Percentiles rank a stretch among this genome's conserved stretches.
Conservation (phyloP, 2,113 vertebrate species). For the Astur gentilis region DNA sequence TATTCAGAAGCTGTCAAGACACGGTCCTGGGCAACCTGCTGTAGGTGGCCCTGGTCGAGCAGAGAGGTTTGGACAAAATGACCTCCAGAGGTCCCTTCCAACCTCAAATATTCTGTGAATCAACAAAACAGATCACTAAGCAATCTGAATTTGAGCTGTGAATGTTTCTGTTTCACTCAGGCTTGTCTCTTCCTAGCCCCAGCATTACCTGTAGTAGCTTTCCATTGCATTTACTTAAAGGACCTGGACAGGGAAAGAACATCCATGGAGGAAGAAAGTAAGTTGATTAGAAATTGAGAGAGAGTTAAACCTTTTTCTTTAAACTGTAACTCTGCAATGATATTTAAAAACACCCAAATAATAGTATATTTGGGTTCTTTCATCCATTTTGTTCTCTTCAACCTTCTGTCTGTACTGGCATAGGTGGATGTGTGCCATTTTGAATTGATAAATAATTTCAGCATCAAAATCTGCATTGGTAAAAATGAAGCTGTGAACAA, state of each 20-base stretch:
- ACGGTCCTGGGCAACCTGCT: not conserved
- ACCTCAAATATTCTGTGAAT: not conserved
- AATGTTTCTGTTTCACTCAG: not conserved
- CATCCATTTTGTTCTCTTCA: not conserved
- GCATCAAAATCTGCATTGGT: not conserved
- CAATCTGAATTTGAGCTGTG: not conserved
- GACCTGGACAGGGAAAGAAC: not conserved
- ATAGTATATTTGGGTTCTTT: not conserved
- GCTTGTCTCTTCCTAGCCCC: not conserved
- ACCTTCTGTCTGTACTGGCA: not conserved
- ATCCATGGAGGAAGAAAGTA: not conserved
- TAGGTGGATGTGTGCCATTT: not conserved
- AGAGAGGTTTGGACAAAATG: not conserved
- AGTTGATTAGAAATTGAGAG: not conserved
- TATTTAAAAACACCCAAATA: not conserved
- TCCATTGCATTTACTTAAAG: not conserved
- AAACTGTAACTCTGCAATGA: not conserved
- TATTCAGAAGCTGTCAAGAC: not conserved
- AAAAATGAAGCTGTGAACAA: not conserved
- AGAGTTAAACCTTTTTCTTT: not conserved
- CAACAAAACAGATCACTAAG: not conserved
- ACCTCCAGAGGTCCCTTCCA: not conserved
- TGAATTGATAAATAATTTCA: not conserved
- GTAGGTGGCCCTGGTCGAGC: not conserved
- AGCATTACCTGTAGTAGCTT: not conserved